These are phyloP conservation scores for Invenusta paracnida DNA, from an alignment of 2,888 invertebrate genomes.

Conservation along the genomic window DNA sequence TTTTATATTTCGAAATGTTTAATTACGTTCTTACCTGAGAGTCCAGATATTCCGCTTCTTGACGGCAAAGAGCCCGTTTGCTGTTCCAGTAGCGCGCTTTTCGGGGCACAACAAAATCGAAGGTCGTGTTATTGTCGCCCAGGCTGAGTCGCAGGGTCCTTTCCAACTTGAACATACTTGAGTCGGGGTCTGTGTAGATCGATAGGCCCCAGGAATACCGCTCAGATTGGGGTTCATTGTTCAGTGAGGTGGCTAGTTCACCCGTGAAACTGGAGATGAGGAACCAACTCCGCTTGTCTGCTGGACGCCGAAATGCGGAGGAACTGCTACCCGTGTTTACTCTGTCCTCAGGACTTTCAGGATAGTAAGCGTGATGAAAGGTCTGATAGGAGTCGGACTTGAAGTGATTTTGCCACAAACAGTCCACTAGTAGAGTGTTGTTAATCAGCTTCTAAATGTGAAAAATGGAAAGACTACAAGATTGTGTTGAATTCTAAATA, in stretches of 20 bases:
- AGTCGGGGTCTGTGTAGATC: not conserved
- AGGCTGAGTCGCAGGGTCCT: not conserved
- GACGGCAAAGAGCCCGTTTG: not conserved
- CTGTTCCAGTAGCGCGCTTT: not conserved
- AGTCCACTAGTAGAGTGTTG: not conserved
- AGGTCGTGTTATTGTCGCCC: not conserved
- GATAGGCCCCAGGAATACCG: not conserved
- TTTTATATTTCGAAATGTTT: not conserved
- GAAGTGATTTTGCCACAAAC: conserved; percentile 16
- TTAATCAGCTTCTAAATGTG: not conserved
- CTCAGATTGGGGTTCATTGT: not conserved
- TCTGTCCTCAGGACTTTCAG: not conserved
- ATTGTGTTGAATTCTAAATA: too few species aligned
- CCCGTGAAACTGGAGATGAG: not conserved
- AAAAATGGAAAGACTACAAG: too few species aligned
- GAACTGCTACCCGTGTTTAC: not conserved
- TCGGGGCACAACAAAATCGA: not conserved
- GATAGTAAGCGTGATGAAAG: conserved; percentile 11
- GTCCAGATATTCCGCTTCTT: not conserved
- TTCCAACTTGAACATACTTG: not conserved
- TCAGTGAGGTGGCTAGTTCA: not conserved
- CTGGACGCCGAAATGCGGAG: too few species aligned
- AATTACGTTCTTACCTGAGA: not conserved
- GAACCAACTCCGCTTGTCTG: not conserved
- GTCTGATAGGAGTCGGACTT: not conserved